Conservation (phyloP, 2,888 invertebrate species). For the Asteroscopus sphinx region DNA sequence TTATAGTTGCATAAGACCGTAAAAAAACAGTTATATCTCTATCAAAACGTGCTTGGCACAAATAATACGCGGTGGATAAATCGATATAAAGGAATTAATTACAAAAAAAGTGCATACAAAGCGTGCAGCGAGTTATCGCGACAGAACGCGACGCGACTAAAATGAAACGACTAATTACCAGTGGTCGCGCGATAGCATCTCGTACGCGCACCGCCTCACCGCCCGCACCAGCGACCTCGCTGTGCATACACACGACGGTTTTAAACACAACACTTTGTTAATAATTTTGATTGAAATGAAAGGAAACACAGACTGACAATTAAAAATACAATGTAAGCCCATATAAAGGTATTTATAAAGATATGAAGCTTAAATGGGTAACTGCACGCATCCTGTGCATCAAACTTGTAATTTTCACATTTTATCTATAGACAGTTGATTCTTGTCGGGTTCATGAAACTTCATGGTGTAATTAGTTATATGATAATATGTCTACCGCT, state of each 20-base stretch:
- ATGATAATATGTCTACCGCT: too few relatives aligned
- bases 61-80: constrained; percentile 69
- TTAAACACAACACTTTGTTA: constrained; percentile 69
- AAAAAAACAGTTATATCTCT: constrained; percentile 26
- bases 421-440: too few relatives aligned
- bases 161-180: constrained; percentile 86
- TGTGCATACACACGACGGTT: constrained; percentile 46
- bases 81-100: constrained; percentile 80
- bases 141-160: constrained; percentile 75
- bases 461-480: too few relatives aligned
- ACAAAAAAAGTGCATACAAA: constrained; percentile 80
- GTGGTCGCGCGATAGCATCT: constrained; percentile 78
- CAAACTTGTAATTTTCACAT: constrained; percentile 3
- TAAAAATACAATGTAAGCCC: constrained; percentile 60
- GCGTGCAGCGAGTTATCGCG: constrained; percentile 78
- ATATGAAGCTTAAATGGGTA: constrained; percentile 36
- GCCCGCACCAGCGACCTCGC: constrained; percentile 33
- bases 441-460: too few relatives aligned
- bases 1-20: constrained; percentile 28
- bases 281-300: constrained; percentile 70
- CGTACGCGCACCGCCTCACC: constrained; percentile 43
- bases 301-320: constrained; percentile 65
- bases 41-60: constrained; percentile 46
- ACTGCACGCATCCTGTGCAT: constrained; percentile 34
- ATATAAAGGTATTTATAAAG: constrained; percentile 32